These are phyloP conservation scores for Paraescarpia echinospica DNA, from an alignment of 1,140 invertebrate genomes.

Conservation along the genomic window DNA sequence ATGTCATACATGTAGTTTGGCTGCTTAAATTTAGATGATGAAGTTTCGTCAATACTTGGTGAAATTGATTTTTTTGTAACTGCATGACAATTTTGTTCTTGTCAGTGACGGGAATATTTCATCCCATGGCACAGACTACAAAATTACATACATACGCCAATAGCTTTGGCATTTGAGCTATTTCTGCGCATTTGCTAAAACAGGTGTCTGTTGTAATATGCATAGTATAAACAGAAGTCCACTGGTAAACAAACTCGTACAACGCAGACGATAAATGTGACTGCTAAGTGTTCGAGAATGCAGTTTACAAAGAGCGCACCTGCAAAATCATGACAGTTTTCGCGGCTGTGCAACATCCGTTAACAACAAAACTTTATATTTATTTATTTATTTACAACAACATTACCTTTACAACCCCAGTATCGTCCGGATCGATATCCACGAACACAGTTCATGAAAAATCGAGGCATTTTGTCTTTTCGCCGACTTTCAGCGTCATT, in stretches of 20 bases:
- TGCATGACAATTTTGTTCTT: no score
- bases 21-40: background rate
- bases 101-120: no score
- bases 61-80: no score
- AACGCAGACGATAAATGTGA: background rate
- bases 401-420: background rate
- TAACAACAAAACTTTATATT: background rate
- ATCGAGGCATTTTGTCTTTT: background rate
- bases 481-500: background rate
- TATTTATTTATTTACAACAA: background rate
- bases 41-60: background rate
- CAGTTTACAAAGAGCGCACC: background rate
- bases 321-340: background rate
- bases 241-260: background rate
- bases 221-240: background rate
- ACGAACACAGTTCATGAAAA: conserved; percentile 1
- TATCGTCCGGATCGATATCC: conserved; percentile 3
- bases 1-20: background rate
- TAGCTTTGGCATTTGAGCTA: background rate
- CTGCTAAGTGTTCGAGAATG: background rate
- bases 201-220: background rate
- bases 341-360: background rate
- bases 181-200: background rate
- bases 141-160: no score
- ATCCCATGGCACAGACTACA: no score